These are phyloP conservation scores for Syngnathus floridae DNA, from an alignment of 2,113 vertebrate species.

Conservation along the genomic window DNA sequence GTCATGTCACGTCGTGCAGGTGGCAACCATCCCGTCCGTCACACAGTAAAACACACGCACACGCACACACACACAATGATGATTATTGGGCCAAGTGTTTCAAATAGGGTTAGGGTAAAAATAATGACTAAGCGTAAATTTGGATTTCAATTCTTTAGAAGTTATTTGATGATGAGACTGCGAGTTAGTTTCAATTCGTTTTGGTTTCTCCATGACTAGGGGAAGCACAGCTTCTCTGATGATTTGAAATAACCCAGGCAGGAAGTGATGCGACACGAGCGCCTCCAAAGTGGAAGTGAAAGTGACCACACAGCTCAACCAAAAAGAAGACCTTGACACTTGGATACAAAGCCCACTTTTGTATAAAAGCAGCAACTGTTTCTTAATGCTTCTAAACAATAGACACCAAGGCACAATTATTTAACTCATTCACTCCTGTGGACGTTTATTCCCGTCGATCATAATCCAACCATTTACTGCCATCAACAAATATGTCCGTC, in stretches of 20 bases:
- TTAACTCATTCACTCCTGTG: no score
- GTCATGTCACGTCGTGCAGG: constrained; percentile 2
- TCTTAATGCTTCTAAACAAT: no score
- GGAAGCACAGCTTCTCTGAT: not conserved
- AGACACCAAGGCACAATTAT: no score
- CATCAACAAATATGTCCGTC: no score
- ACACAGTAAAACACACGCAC: no score
- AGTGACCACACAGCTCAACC: constrained; percentile 17
- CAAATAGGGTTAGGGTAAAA: not conserved
- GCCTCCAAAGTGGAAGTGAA: constrained; percentile 49
- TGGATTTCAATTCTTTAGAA: not conserved
- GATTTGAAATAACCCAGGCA: constrained; percentile 2
- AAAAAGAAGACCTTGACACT: constrained; percentile 41
- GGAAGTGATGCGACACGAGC: constrained; percentile 24
- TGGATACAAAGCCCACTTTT: not conserved
- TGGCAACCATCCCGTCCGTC: no score
- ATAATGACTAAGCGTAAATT: not conserved
- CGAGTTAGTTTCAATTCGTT: not conserved
- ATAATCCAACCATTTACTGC: no score
- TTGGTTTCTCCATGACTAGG: not conserved
- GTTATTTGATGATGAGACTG: not conserved
- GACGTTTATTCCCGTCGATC: no score
- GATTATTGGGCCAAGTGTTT: constrained; percentile 23
- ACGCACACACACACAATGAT: constrained; percentile 5
- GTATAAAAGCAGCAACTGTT: not conserved